A percentile compares a stretch with the other conserved stretches of the same genome.
These are phyloP conservation scores for Micronycteris hirsuta DNA, from an alignment of 2,113 vertebrate genomes.

Conservation along the genomic window DNA sequence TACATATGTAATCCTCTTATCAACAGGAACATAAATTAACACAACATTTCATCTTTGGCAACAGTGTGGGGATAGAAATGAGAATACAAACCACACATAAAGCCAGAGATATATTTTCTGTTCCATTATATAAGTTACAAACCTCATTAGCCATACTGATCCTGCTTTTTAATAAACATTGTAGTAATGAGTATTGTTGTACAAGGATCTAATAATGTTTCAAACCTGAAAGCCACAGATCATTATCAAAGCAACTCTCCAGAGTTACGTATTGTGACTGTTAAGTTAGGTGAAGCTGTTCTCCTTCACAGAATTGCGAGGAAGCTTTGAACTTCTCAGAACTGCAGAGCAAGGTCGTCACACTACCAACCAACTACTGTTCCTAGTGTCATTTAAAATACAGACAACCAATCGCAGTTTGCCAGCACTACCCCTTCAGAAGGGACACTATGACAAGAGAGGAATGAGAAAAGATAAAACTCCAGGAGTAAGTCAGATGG, in stretches of 20 bases:
- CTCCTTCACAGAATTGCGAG: neutral
- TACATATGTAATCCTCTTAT: constrained; percentile 3
- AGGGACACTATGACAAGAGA: neutral
- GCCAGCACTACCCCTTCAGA: neutral
- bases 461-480: neutral
- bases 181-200: neutral
- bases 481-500: neutral
- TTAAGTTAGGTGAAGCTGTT: neutral
- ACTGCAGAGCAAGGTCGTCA: neutral
- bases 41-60: constrained; percentile 14
- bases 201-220: neutral
- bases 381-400: neutral
- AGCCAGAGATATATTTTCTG: neutral
- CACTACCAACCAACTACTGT: neutral
- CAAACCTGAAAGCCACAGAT: neutral
- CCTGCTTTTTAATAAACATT: neutral
- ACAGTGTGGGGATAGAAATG: constrained; percentile 5
- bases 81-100: neutral
- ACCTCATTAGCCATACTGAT: neutral
- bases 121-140: neutral
- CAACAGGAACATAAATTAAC: constrained; percentile 15
- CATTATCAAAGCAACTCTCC: neutral
- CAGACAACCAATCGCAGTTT: neutral
- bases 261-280: neutral
- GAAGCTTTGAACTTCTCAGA: neutral